phyloP scores from a whole-genome alignment of 2,113 vertebrate genomes.

The Axis porcinus region DNA sequence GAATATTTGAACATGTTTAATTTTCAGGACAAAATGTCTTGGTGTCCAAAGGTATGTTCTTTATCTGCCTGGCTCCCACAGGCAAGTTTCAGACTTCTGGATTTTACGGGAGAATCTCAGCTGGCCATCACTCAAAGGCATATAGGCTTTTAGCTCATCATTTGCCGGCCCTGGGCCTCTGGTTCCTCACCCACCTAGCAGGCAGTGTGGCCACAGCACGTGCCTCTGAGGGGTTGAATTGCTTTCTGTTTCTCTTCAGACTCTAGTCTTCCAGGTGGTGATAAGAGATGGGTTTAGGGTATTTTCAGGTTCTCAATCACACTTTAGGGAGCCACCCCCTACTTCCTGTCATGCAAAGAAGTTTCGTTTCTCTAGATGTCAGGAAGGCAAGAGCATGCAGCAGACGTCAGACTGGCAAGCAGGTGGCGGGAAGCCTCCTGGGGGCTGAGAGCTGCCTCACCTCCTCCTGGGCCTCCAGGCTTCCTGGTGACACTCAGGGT shows the following conservation, averaged over 20 bases:
- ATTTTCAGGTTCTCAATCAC: background rate
- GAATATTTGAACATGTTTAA: background rate
- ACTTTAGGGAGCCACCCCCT: background rate
- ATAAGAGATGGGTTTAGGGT: background rate
- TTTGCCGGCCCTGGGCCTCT: background rate
- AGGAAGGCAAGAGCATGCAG: fast-evolving
- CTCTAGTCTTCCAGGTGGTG: background rate
- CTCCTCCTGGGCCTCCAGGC: background rate
- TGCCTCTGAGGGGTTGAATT: background rate
- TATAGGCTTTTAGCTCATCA: background rate
- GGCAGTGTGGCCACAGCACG: background rate
- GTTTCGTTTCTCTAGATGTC: constrained; percentile 46
- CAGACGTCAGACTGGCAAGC: background rate
- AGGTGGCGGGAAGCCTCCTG: background rate
- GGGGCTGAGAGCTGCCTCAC: background rate
- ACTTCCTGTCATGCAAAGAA: constrained; percentile 42
- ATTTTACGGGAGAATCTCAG: fast-evolving
- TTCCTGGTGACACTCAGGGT: background rate
- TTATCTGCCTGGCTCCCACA: background rate
- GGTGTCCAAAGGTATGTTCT: background rate
- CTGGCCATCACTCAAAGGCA: background rate
- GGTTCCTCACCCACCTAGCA: background rate
- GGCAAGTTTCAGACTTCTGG: background rate
- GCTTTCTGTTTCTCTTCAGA: constrained; percentile 38
- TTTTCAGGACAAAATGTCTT: background rate